phyloP scores from a whole-genome alignment of 2,797 vertebrate species.

The Limnodromus scolopaceus region DNA sequence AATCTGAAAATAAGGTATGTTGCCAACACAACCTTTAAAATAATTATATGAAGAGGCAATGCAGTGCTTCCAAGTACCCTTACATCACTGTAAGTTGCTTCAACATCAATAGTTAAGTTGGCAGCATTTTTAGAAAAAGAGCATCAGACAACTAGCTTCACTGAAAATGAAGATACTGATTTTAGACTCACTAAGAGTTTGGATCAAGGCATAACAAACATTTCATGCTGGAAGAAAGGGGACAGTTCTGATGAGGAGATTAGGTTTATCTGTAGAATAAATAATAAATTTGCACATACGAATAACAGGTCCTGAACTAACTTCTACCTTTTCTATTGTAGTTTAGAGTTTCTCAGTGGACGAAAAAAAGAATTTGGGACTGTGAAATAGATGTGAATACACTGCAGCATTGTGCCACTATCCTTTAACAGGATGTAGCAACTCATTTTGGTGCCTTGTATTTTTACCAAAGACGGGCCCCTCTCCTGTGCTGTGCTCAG shows the following conservation, averaged over 20 bases:
- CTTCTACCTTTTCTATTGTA: neutral
- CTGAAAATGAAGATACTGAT: neutral
- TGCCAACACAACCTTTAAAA: slow-evolving; percentile 8
- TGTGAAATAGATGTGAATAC: neutral
- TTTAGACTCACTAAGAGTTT: neutral
- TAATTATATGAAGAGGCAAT: slow-evolving; percentile 27
- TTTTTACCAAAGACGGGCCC: neutral
- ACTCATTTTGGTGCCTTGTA: neutral
- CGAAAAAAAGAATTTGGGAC: neutral
- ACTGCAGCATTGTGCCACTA: neutral
- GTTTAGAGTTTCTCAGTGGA: neutral
- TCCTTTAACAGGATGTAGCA: neutral
- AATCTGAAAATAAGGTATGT: neutral
- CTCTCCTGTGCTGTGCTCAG: neutral
- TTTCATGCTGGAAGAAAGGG: neutral
- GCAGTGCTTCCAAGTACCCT: slow-evolving; percentile 5
- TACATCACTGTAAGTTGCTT: neutral
- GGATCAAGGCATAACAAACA: neutral
- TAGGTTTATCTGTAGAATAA: neutral
- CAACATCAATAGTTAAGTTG: neutral
- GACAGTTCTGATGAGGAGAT: neutral
- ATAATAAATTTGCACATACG: neutral
- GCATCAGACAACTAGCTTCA: neutral
- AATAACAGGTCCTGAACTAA: neutral
- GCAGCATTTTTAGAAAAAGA: neutral